Evolutionary conservation across 2,888 invertebrate genomes (phyloP).

Genomic region (Aphodius sticticus): DNA sequence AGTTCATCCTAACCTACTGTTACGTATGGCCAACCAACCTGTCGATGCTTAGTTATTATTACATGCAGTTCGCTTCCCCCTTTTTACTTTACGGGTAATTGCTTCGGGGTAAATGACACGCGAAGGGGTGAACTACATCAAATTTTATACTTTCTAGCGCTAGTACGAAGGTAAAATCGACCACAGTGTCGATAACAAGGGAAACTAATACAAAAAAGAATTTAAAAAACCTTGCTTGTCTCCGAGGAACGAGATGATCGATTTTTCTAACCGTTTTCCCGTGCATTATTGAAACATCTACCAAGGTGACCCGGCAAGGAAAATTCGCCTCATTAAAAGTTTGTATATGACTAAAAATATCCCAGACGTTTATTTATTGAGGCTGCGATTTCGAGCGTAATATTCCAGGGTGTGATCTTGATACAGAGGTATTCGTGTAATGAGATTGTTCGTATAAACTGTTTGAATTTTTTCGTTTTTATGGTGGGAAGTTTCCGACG

Average conservation of each 20-base stretch:
- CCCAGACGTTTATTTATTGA: neutral
- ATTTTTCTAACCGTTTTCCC: neutral
- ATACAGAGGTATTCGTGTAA: neutral
- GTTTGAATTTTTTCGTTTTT: neutral
- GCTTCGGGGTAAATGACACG: neutral
- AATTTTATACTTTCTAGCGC: neutral
- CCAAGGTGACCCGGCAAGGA: neutral
- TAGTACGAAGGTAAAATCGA: neutral
- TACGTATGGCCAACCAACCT: neutral
- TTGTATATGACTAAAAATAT: neutral
- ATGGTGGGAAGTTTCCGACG: neutral
- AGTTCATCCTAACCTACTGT: neutral
- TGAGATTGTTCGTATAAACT: neutral
- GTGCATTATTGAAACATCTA: neutral
- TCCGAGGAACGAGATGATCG: too few relatives aligned
- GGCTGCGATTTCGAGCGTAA: neutral
- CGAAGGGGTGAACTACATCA: neutral
- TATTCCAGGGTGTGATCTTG: neutral
- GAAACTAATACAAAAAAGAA: too few relatives aligned
- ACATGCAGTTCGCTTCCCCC: neutral
- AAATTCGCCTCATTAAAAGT: neutral
- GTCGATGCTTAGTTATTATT: constrained; percentile 4
- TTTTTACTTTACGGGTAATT: neutral
- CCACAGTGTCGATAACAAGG: too few relatives aligned
- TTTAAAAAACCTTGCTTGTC: too few relatives aligned